Evolutionary conservation across 2,797 vertebrate species (phyloP).

Genomic region (Crenichthys baileyi): DNA sequence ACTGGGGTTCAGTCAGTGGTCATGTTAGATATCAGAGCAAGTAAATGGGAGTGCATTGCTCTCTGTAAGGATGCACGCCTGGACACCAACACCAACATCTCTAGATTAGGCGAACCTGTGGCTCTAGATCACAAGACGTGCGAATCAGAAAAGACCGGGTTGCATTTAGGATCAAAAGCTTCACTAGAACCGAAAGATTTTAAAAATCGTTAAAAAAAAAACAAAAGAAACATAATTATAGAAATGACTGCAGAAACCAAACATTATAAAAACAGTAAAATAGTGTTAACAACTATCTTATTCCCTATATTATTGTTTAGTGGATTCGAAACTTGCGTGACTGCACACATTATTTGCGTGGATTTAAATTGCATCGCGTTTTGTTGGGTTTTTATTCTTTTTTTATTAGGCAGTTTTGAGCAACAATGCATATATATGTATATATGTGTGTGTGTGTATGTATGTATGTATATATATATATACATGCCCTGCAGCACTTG

Average conservation of each 20-base stretch:
- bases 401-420: not conserved
- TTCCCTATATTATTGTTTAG: not conserved
- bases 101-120: not conserved
- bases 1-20: constrained; percentile 77
- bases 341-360: not conserved
- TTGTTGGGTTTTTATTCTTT: not conserved
- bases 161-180: not conserved
- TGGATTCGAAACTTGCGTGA: too few species aligned
- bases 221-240: not conserved
- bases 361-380: not conserved
- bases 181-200: too few species aligned
- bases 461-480: too few species aligned
- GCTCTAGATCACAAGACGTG: not conserved
- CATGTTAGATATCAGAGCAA: constrained; percentile 57
- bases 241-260: not conserved
- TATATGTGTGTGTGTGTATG: too few species aligned
- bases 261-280: not conserved
- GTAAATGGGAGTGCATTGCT: constrained; percentile 8
- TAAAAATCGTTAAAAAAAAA: too few species aligned
- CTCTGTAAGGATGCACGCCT: constrained; percentile 8
- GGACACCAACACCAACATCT: not conserved
- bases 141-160: not conserved
- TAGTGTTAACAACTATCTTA: not conserved
- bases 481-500: too few species aligned
- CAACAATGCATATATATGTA: too few species aligned